A percentile compares a stretch with the other conserved stretches of the same genome.
phyloP scores from a whole-genome alignment of 1,140 invertebrate species.

The Hirudo medicinalis region DNA sequence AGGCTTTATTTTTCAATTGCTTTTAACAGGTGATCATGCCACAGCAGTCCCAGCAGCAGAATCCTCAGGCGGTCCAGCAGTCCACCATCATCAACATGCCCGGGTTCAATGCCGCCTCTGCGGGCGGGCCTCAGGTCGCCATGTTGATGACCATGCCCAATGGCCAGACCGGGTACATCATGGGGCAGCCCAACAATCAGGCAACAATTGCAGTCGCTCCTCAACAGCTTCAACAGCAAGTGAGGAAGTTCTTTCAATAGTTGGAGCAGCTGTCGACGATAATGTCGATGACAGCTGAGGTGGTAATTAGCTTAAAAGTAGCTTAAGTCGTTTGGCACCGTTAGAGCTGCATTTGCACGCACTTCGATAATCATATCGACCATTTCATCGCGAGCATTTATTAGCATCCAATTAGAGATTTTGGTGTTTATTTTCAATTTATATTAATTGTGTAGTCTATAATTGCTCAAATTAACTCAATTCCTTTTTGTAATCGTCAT shows the following conservation, averaged over 20 bases:
- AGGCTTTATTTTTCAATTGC: not conserved
- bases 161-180: not conserved
- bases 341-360: no score
- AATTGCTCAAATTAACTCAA: no score
- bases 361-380: no score
- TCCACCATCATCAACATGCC: conserved; percentile 22
- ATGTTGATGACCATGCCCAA: conserved; percentile 14
- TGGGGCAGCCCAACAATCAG: conserved; percentile 8
- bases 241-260: not conserved
- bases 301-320: not conserved
- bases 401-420: no score
- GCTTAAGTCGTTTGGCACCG: no score
- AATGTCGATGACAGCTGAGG: no score
- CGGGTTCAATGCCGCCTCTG: not conserved
- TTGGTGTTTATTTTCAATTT: no score
- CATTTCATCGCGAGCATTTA: no score
- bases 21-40: conserved; percentile 49
- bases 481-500: no score
- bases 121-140: not conserved
- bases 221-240: conserved; percentile 4
- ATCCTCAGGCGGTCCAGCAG: conserved; percentile 37
- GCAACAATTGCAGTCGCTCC: not conserved
- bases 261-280: not conserved
- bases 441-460: no score
- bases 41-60: conserved; percentile 34